phyloP scores from a whole-genome alignment of 2,113 vertebrate species.

The Lagenorhynchus albirostris region DNA sequence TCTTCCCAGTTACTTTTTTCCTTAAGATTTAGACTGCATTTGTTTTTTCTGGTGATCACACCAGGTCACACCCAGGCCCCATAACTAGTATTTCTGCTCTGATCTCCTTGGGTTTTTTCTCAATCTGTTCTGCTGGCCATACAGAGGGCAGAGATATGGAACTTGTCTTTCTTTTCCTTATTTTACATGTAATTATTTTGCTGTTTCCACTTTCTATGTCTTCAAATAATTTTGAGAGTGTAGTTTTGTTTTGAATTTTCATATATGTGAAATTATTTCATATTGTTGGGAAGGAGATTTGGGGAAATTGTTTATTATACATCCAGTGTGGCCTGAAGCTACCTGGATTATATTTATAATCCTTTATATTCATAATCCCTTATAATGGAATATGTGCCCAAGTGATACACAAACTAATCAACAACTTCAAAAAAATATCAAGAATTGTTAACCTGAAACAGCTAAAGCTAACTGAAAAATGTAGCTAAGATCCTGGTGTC shows the following conservation, averaged over 20 bases:
- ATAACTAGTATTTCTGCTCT: background rate
- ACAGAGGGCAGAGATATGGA: background rate
- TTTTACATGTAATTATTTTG: background rate
- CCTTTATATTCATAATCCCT: background rate
- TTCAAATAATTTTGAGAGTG: background rate
- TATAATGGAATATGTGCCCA: background rate
- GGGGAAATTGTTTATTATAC: background rate
- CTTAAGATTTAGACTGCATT: background rate
- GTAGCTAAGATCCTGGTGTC: background rate
- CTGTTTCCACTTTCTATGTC: background rate
- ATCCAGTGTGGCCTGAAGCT: background rate
- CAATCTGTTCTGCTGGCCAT: background rate
- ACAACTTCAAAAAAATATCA: background rate
- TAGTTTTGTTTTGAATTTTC: background rate
- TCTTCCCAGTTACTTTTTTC: background rate
- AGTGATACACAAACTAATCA: background rate
- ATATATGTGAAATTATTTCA: background rate
- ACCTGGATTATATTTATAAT: background rate
- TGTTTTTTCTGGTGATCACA: background rate
- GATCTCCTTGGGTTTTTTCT: background rate
- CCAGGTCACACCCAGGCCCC: background rate
- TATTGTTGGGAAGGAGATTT: background rate
- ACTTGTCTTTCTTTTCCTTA: background rate
- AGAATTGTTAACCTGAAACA: background rate
- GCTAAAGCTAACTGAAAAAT: background rate